phyloP scores from a whole-genome alignment of 2,113 vertebrate genomes.

The Lota lota region DNA sequence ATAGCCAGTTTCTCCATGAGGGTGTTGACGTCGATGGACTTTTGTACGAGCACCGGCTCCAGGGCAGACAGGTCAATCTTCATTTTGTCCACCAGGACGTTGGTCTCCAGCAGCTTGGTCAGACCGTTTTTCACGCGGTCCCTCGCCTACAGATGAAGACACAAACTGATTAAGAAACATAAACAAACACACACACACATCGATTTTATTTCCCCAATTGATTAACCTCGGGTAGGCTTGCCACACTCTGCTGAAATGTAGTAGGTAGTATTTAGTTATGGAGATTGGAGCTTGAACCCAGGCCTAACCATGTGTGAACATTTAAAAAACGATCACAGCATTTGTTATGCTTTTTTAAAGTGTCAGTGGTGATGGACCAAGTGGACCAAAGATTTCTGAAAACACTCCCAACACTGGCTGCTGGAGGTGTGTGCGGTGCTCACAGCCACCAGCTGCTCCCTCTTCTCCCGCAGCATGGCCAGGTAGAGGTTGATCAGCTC shows the following conservation, averaged over 20 bases:
- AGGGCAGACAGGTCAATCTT: slow-evolving; percentile 82
- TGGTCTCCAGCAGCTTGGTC: slow-evolving; percentile 82
- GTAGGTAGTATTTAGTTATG: too few species aligned
- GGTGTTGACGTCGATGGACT: slow-evolving; percentile 78
- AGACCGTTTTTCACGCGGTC: slow-evolving; percentile 83
- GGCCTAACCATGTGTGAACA: too few species aligned
- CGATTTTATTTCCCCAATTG: not conserved
- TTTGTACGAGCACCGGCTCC: slow-evolving; percentile 79
- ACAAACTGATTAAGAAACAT: slow-evolving; percentile 17
- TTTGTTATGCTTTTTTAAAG: too few species aligned
- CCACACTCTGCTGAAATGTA: too few species aligned
- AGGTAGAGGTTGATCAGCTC: slow-evolving; percentile 86
- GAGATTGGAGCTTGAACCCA: too few species aligned
- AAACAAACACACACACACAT: not conserved
- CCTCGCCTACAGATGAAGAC: slow-evolving; percentile 66
- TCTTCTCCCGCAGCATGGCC: slow-evolving; percentile 78
- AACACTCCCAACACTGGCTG: too few species aligned
- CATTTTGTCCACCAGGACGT: slow-evolving; percentile 81
- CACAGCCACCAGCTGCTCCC: slow-evolving; percentile 74
- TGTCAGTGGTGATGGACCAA: too few species aligned
- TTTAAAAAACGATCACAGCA: too few species aligned
- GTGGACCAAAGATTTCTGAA: too few species aligned
- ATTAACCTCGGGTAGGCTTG: too few species aligned
- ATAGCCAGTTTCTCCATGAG: slow-evolving; percentile 79
- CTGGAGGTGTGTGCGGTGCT: slow-evolving; percentile 18